A percentile compares a stretch with the other conserved stretches of the same genome.
Evolutionary conservation across 2,797 vertebrate genomes (phyloP).

Genomic region (Pipistrellus nathusii): DNA sequence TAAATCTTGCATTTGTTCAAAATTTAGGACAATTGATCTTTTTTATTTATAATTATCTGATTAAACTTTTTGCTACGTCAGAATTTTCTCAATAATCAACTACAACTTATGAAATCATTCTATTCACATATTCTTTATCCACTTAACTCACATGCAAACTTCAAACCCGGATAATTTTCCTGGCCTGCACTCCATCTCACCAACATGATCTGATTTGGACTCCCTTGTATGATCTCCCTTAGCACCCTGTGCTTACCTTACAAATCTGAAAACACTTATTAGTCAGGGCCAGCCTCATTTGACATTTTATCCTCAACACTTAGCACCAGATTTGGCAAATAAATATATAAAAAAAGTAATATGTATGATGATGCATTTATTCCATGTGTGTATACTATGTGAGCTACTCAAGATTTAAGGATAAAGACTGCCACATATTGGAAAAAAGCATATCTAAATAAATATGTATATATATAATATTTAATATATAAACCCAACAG

Average conservation of each 20-base stretch:
- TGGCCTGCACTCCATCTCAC: not conserved
- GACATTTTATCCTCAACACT: not conserved
- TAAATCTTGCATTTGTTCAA: conserved; percentile 8
- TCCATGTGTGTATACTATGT: not conserved
- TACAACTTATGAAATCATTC: not conserved
- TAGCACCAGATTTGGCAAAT: not conserved
- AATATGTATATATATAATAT: not conserved
- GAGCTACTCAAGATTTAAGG: not conserved
- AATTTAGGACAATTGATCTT: not conserved
- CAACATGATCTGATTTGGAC: not conserved
- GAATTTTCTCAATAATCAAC: not conserved
- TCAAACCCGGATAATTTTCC: not conserved
- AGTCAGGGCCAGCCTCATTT: not conserved
- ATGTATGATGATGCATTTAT: not conserved
- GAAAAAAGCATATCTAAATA: not conserved
- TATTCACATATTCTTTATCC: not conserved
- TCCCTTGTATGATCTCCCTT: not conserved
- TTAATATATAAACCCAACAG: not conserved
- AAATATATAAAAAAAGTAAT: not conserved
- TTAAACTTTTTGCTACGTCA: not conserved
- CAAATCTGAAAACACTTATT: not conserved
- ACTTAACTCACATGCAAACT: not conserved
- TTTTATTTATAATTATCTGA: not conserved
- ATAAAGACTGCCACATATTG: not conserved
- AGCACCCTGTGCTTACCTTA: not conserved